Evolutionary conservation across 1,140 invertebrate species (phyloP).

Genomic region (Drosophila saltans): DNA sequence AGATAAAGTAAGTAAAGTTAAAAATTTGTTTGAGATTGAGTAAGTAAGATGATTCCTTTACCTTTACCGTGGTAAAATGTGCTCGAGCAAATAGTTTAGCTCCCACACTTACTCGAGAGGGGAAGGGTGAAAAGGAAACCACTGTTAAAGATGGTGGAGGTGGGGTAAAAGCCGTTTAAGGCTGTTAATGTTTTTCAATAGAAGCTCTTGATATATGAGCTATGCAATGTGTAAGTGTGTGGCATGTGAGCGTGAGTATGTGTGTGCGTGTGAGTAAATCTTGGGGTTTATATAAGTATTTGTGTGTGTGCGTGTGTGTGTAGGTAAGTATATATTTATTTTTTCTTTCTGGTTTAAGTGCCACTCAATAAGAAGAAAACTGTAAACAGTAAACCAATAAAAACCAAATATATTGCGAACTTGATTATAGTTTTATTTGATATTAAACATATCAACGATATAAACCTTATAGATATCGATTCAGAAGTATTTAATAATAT

Average conservation of each 20-base stretch:
- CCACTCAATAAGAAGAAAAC: conserved; percentile 1
- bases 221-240: conserved; percentile 24
- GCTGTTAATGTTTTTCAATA: conserved; percentile 70
- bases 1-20: conserved; percentile 27
- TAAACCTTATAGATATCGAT: too few relatives aligned
- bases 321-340: not conserved
- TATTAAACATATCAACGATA: not conserved
- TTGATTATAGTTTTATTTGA: not conserved
- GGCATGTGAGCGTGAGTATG: conserved; percentile 21
- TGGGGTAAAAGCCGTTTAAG: conserved; percentile 37
- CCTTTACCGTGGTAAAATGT: conserved; percentile 29
- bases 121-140: not conserved
- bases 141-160: conserved; percentile 17
- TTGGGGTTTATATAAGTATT: conserved; percentile 7
- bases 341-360: conserved; percentile 1
- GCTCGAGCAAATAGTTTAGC: conserved; percentile 18
- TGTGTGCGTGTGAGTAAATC: conserved; percentile 12
- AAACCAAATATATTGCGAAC: not conserved
- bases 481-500: too few relatives aligned
- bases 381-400: conserved; percentile 2
- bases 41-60: conserved; percentile 25
- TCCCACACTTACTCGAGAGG: conserved; percentile 16
- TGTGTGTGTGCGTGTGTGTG: conserved; percentile 9
- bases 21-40: conserved; percentile 13
- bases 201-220: conserved; percentile 67